Evolutionary conservation across 2,888 invertebrate genomes (phyloP), one percentile per base, ranked within the genome.

Genomic region (Euzophera pinguis): DNA sequence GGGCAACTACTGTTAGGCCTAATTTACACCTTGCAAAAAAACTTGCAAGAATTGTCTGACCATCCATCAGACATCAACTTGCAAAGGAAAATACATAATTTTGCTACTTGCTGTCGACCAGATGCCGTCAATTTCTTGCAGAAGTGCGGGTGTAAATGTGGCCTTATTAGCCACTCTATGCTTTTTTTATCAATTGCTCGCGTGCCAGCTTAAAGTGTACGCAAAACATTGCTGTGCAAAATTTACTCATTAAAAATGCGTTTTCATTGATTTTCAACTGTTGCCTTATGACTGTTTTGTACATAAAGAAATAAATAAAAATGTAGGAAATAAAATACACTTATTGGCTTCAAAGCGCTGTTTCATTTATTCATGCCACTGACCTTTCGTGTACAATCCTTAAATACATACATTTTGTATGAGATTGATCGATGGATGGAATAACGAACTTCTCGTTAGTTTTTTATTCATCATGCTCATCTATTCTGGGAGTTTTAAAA

Each of bases 251-350:
- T 65, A 65, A 68, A 69, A 61, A 69, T 70, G 78, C 78, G 75
- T 81, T 86, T 78, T 76, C 67, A 79, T 84, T 86, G 63, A 77
- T 84, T 89, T 86, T 67, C 69, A 84, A 85, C 81, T 83, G 88
- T 86, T 90, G 89, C 89, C 89, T 89, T 90, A 90, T 83, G 75
- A 86, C 80, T 77, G 81, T 88, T 89, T 89, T 90, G 90, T 90
- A 90, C 76, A 88, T 90, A 89, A 84, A 77, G 65, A 81, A 79
- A 83, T 79, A 74, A 78, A 84, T 78, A 75, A 73, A 78, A 85
- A 84, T 78, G 87, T 88, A 87, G 84, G 73, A 73, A 81, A 82
- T 83, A 87, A 38, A 82, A 80, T 80, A 86, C 84, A 89, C 84
- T 84, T 83, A 89, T 86, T 84, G 87, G 90, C 90, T 90, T 90